Evolutionary conservation across 1,140 invertebrate species (phyloP), one percentile per base, ranked within the genome.

Genomic region (Cherax quadricarinatus): DNA sequence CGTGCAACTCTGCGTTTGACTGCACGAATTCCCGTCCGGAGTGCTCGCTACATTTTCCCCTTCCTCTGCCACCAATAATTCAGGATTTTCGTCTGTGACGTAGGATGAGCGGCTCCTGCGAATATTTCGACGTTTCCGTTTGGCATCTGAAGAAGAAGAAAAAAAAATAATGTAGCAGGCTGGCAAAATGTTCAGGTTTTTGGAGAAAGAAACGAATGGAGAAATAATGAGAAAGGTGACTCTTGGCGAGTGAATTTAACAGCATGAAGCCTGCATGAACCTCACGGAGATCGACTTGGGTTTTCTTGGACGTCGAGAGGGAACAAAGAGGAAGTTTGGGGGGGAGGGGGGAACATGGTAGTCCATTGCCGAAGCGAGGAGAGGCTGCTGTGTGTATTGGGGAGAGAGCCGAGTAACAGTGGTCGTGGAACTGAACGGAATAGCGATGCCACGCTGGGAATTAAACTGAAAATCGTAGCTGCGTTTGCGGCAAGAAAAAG

Each of bases 351-450:
- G 5, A 30, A 30, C 24, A 70, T 5, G 66, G 70, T 24, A 75
- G 70, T 75, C n/a, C n/a, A 30, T 75, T 75, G 70, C 70, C 24
- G 70, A n/a, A 73, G 70, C n/a, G 70, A 73, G 70, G n/a, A 73
- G 21, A 12, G 70, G 12, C 16, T 70, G 12, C 16, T 70, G 62
- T 3, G 12, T 70, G 12, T 70, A 70, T 70, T 70, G 62, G 62
- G 70, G n/a, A 75, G 14, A 70, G n/a, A 5, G 70, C 62, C 12
- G 62, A 70, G 62, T 18, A 70, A 70, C 62, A 18, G 12, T 18
- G 62, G 62, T 70, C 12, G 12, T 75, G 70, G 21, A 30, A 24
- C n/a, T 75, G 70, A n/a, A 75, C 24, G 70, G 12, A 75, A 30
- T 41, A n/a, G 70, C 70, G n/a, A 75, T n/a, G 70, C 70, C 70